Percentiles rank a stretch among this genome's conserved stretches.
phyloP scores from a whole-genome alignment of 2,113 vertebrate genomes.

The Rhineura floridana region DNA sequence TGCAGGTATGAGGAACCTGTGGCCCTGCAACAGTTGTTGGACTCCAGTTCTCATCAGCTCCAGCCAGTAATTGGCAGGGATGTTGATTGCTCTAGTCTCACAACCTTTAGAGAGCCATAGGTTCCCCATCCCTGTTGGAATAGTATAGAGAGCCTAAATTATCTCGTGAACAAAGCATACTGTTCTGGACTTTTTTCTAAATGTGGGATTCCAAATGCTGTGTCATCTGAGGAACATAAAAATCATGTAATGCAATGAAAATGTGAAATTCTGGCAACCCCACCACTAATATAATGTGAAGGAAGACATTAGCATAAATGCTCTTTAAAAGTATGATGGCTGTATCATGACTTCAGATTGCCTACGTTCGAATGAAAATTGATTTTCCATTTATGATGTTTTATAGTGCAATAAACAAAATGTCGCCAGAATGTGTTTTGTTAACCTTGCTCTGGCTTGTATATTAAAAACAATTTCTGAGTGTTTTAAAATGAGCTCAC shows the following conservation, averaged over 20 bases:
- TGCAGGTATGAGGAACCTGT: no score
- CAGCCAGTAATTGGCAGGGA: no score
- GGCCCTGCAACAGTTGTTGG: no score
- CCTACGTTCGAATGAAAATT: constrained; percentile 47
- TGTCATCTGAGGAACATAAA: constrained; percentile 46
- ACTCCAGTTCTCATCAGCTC: no score
- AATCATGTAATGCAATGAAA: constrained; percentile 51
- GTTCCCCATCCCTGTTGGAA: no score
- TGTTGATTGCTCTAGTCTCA: no score
- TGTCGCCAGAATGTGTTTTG: constrained; percentile 45
- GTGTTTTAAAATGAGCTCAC: constrained; percentile 11
- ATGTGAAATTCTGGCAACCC: constrained; percentile 56
- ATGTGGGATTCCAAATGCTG: constrained; percentile 56
- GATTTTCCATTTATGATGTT: constrained; percentile 54
- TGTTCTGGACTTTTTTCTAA: constrained; percentile 62
- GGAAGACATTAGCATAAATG: constrained; percentile 51
- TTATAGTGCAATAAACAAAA: constrained; percentile 57
- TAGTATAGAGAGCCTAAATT: constrained; percentile 67
- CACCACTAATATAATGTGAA: constrained; percentile 52
- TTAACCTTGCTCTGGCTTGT: constrained; percentile 50
- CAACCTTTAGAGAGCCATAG: no score
- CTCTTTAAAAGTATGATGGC: constrained; percentile 28
- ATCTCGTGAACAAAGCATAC: constrained; percentile 68
- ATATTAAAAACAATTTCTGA: constrained; percentile 32
- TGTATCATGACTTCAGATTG: constrained; percentile 38